These are phyloP conservation scores for Acleris emargana DNA, from an alignment of 2,888 invertebrate genomes.

Conservation along the genomic window DNA sequence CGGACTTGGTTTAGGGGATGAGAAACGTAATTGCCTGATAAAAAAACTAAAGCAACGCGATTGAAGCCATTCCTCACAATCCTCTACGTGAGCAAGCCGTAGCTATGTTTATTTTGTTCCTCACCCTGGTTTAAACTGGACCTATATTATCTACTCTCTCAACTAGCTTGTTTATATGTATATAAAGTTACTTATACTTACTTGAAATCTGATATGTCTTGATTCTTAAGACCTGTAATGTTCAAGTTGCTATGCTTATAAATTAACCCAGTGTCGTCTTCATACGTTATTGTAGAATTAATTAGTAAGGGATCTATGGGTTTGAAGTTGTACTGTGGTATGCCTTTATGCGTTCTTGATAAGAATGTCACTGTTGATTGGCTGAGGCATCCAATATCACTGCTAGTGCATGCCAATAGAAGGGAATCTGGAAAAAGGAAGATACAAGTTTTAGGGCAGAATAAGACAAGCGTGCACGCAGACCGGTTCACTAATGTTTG, in stretches of 20 bases:
- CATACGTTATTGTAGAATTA: constrained; percentile 46
- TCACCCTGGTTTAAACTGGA: too few species aligned
- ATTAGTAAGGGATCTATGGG: constrained; percentile 63
- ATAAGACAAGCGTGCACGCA: too few species aligned
- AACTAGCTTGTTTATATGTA: too few species aligned
- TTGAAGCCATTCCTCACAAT: too few species aligned
- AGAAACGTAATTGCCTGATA: too few species aligned
- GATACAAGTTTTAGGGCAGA: too few species aligned
- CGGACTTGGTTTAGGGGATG: too few species aligned
- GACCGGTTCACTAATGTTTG: too few species aligned
- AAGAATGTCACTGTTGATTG: constrained; percentile 61
- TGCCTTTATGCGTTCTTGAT: constrained; percentile 59
- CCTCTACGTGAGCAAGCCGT: too few species aligned
- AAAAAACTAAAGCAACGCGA: too few species aligned
- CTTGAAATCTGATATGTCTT: constrained; percentile 47
- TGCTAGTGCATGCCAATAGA: constrained; percentile 47
- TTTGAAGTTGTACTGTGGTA: constrained; percentile 54
- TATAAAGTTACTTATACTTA: constrained; percentile 16
- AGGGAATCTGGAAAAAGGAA: constrained; percentile 26
- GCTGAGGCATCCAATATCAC: constrained; percentile 65
- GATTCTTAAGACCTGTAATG: constrained; percentile 63
- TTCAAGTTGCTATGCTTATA: constrained; percentile 58
- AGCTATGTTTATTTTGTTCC: too few species aligned
- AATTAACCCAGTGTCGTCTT: constrained; percentile 47
- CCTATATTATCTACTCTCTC: too few species aligned